phyloP scores from a whole-genome alignment of 2,113 vertebrate species.

The Cnemophilus loriae region DNA sequence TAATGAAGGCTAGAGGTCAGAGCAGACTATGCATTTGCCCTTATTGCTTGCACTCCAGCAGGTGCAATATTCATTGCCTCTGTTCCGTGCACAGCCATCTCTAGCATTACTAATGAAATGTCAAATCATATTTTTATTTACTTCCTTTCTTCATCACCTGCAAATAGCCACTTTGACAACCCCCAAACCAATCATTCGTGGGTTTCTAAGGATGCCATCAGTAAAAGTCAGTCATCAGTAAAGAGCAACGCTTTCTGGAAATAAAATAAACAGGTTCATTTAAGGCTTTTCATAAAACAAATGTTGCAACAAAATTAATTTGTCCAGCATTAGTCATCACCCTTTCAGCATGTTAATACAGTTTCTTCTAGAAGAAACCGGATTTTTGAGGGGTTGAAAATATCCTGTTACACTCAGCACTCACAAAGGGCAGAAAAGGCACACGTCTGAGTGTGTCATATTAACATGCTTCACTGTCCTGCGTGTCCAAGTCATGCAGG shows the following conservation, averaged over 20 bases:
- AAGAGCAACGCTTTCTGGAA: neutral
- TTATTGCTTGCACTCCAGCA: slow-evolving; percentile 48
- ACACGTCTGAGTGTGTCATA: neutral
- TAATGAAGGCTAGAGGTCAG: slow-evolving; percentile 58
- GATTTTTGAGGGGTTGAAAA: neutral
- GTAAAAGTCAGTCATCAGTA: neutral
- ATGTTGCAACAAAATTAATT: slow-evolving; percentile 50
- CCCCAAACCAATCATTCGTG: neutral
- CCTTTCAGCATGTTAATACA: neutral
- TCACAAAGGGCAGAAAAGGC: neutral
- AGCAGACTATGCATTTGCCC: slow-evolving; percentile 13
- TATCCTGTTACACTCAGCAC: neutral
- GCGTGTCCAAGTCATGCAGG: neutral
- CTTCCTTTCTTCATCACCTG: slow-evolving; percentile 37
- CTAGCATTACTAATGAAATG: slow-evolving; percentile 51
- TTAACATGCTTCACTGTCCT: neutral
- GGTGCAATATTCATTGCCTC: slow-evolving; percentile 55
- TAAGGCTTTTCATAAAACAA: slow-evolving; percentile 40
- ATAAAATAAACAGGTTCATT: neutral
- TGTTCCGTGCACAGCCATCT: slow-evolving; percentile 8
- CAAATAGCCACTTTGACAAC: slow-evolving; percentile 11
- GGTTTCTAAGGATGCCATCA: slow-evolving; percentile 15
- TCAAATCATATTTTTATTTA: slow-evolving; percentile 53
- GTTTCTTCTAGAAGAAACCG: neutral
- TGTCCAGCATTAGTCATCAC: slow-evolving; percentile 45